A percentile compares a stretch with the other conserved stretches of the same genome.
phyloP scores from a whole-genome alignment of 2,797 vertebrate genomes.

The Lepilemur septentrionalis region DNA sequence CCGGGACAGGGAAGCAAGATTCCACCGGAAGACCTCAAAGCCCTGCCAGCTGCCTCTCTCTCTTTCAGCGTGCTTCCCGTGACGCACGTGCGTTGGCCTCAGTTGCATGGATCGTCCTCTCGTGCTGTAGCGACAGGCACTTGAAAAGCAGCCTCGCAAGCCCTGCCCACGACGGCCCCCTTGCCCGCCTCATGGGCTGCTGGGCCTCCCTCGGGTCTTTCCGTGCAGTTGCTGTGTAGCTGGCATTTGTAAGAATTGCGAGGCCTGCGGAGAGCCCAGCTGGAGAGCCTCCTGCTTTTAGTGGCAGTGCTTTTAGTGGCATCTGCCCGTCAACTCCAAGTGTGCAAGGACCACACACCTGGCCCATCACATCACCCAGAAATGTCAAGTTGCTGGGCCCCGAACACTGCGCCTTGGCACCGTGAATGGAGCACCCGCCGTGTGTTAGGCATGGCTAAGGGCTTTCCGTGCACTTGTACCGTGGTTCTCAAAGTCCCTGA shows the following conservation, averaged over 20 bases:
- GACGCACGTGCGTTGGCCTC: background rate
- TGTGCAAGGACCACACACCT: background rate
- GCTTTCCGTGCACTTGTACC: fast-evolving
- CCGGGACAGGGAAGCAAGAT: background rate
- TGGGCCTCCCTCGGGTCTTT: background rate
- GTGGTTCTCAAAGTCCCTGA: background rate
- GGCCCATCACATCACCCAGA: background rate
- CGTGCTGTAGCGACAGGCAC: background rate
- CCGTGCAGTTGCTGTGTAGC: too few species aligned
- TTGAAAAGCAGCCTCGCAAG: background rate
- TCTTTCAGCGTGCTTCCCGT: background rate
- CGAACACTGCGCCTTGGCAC: too few species aligned
- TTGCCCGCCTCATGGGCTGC: background rate
- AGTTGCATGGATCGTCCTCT: background rate
- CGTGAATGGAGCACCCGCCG: fast-evolving
- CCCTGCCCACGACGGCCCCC: background rate
- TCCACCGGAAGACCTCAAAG: background rate
- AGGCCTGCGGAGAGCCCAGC: too few species aligned
- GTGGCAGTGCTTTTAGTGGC: background rate
- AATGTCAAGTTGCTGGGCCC: background rate
- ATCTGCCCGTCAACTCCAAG: background rate
- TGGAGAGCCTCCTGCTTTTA: background rate
- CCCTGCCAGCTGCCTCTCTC: background rate
- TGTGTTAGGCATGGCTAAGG: background rate
- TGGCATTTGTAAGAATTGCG: background rate